These are phyloP conservation scores for Lutjanus erythropterus DNA, from an alignment of 2,113 vertebrate genomes.

Conservation along the genomic window DNA sequence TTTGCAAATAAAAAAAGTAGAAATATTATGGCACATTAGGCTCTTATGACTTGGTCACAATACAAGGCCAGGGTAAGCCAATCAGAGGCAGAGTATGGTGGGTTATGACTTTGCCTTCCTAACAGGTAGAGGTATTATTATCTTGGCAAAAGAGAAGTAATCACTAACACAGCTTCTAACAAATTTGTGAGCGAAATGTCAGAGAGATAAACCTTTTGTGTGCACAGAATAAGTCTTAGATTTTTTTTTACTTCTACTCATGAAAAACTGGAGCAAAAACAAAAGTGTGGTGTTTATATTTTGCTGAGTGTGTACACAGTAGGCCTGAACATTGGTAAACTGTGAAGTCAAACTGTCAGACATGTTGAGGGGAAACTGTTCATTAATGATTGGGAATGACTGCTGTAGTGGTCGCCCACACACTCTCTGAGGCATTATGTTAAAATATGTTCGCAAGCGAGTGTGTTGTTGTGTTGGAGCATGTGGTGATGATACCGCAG, in stretches of 20 bases:
- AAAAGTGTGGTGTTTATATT: no score
- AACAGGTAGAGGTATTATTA: no score
- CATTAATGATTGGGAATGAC: conserved; percentile 1
- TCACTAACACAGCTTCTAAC: no score
- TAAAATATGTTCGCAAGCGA: background rate
- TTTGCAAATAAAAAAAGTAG: background rate
- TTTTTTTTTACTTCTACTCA: no score
- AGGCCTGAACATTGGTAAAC: background rate
- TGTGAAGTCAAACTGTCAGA: background rate
- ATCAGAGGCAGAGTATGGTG: no score
- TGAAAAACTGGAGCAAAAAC: no score
- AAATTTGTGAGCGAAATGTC: no score
- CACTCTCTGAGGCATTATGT: background rate
- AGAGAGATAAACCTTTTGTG: no score
- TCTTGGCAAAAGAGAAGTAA: no score
- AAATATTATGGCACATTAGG: background rate
- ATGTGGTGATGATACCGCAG: conserved; percentile 3
- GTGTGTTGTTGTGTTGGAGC: conserved; percentile 2
- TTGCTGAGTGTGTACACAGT: background rate
- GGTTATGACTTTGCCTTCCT: no score
- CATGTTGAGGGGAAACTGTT: background rate
- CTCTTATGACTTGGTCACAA: background rate
- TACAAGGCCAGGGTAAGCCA: no score
- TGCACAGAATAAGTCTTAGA: no score
- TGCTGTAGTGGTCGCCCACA: background rate